A percentile compares a stretch with the other conserved stretches of the same genome.
Evolutionary conservation across 2,113 vertebrate genomes (phyloP).

Genomic region (Thermophis baileyi): DNA sequence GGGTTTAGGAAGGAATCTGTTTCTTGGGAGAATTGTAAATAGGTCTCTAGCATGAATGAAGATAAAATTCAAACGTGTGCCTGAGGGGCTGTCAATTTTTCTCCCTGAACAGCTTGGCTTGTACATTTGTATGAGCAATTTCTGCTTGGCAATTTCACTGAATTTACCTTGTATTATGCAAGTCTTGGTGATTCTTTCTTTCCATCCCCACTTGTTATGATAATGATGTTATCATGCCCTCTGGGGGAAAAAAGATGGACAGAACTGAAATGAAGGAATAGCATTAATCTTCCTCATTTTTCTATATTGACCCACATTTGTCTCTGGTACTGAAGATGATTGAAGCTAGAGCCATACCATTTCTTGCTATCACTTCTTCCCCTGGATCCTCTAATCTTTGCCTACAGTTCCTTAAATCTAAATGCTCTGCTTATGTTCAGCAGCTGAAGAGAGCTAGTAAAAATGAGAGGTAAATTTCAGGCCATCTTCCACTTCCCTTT

Average conservation of each 20-base stretch:
- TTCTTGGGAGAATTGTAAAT: not conserved
- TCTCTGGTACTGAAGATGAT: not conserved
- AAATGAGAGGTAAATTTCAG: not conserved
- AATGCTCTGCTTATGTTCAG: not conserved
- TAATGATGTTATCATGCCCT: not conserved
- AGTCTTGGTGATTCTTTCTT: not conserved
- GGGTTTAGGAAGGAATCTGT: rapidly evolving
- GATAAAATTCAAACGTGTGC: not conserved
- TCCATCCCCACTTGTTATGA: not conserved
- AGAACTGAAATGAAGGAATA: not conserved
- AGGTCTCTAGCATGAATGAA: constrained; percentile 13
- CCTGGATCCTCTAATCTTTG: not conserved
- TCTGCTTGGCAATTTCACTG: constrained; percentile 8
- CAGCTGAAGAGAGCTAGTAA: not conserved
- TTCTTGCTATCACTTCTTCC: not conserved
- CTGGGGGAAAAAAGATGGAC: not conserved
- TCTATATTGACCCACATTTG: not conserved
- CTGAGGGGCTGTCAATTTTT: rapidly evolving
- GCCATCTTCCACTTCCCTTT: not conserved
- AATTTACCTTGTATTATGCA: constrained; percentile 9
- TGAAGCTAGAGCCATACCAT: not conserved
- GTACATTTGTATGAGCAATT: not conserved
- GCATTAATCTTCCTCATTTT: not conserved
- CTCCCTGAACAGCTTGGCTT: not conserved
- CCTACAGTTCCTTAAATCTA: not conserved